Evolutionary conservation across 2,113 vertebrate species (phyloP), one percentile per base, ranked within the genome.

Genomic region (Callipepla squamata): DNA sequence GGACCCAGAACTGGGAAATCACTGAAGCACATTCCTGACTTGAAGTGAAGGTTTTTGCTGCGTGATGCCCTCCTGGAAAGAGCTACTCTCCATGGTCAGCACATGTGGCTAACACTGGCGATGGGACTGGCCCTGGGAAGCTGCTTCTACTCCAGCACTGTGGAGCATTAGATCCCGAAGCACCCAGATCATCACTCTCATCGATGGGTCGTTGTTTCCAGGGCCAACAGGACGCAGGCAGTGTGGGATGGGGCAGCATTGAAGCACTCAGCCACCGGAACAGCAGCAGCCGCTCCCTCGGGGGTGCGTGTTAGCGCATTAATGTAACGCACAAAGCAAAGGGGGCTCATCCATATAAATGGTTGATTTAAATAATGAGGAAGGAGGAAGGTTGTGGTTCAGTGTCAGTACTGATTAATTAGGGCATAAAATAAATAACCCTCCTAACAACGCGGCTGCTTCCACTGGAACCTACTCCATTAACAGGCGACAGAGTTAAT

Each of bases 321-420:
- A 98, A 99, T 99, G 98, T 98, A 98, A 98, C 98, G 97, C 98
- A 98, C 96, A 96, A 97, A 97, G 97, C 97, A 97, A 97, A 94
- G 97, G 97, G 97, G 96, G 90, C 93, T 98, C 96, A 97, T 98
- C 98, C 98, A 98, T 98, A 98, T 98, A 99, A 98, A 99, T 97
- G 97, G 97, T 87, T 98, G 98, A 99, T 99, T 99, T 98, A 98
- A 98, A 98, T 98, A 99, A 99, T 98, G 98, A 98, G 98, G 96
- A 97, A 98, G 97, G 98, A 98, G 98, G 98, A 99, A 98, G 98
- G 98, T 98, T 98, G 98, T 98, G 98, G 98, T 98, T 98, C 97
- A 94, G 96, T 98, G 98, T 99, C 98, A 98, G 97, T 98, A 97
- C 98, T 98, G 98, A 99, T 99, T 98, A 98, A 99, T 99, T 98